Evolutionary conservation across 2,888 invertebrate genomes (phyloP).

Genomic region (Tenthredo distinguenda): DNA sequence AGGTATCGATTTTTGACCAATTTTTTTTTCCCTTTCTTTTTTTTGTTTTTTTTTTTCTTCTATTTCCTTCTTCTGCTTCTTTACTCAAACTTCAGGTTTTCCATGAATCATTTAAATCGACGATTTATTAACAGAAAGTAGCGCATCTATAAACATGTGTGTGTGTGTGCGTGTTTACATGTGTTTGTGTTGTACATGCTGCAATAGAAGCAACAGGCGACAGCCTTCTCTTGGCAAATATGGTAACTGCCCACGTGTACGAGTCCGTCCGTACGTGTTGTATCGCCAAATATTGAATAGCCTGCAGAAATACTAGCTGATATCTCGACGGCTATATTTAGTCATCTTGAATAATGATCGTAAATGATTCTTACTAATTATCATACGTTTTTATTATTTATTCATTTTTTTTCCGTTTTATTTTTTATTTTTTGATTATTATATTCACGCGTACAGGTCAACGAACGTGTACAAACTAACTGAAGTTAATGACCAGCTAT

Average conservation of each 20-base stretch:
- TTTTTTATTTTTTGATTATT: background rate
- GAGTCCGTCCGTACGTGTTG: constrained; percentile 58
- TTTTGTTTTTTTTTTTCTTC: background rate
- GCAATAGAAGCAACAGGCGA: constrained; percentile 46
- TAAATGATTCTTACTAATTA: constrained; percentile 52
- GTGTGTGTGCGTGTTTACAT: background rate
- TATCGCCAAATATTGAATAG: constrained; percentile 75
- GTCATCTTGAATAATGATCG: constrained; percentile 67
- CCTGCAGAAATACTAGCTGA: constrained; percentile 53
- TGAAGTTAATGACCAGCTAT: background rate
- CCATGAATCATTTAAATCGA: background rate
- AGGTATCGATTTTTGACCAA: background rate
- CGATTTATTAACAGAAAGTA: background rate
- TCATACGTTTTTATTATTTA: constrained; percentile 22
- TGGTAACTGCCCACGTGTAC: constrained; percentile 72
- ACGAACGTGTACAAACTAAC: constrained; percentile 9
- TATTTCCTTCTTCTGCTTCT: background rate
- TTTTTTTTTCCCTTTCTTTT: no score
- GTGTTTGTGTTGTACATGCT: background rate
- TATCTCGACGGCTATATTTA: constrained; percentile 70
- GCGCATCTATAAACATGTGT: background rate
- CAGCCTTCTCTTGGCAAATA: constrained; percentile 59
- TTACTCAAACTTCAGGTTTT: background rate
- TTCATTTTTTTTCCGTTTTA: background rate
- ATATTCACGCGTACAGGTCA: constrained; percentile 7